Conservation (phyloP, 2,888 invertebrate species). For the Tachystola acroxantha region DNA sequence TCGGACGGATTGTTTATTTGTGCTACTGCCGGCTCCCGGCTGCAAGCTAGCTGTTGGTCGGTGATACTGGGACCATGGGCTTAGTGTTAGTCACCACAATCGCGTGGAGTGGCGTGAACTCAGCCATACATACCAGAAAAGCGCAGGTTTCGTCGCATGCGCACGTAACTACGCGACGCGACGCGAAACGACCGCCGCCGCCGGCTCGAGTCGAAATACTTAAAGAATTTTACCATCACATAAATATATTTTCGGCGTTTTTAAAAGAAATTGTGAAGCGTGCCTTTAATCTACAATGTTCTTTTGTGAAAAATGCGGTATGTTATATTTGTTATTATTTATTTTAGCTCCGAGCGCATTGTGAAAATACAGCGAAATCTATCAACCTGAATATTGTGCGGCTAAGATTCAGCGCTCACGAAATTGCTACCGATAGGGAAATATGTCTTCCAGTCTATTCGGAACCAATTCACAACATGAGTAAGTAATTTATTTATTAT, state of each 20-base stretch:
- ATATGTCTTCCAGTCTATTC: constrained; percentile 84
- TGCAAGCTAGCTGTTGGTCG: too few relatives aligned
- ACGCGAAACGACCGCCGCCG: too few relatives aligned
- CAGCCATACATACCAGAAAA: not conserved
- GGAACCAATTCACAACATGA: constrained; percentile 87
- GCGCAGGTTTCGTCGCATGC: not conserved
- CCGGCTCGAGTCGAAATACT: not conserved
- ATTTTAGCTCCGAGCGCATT: constrained; percentile 61
- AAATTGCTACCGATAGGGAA: constrained; percentile 61
- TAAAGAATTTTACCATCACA: too few relatives aligned
- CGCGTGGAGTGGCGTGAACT: too few relatives aligned
- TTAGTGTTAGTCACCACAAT: too few relatives aligned
- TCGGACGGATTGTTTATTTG: too few relatives aligned
- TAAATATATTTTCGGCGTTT: not conserved
- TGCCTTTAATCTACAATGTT: constrained; percentile 4
- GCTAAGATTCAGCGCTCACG: constrained; percentile 87
- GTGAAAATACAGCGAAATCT: constrained; percentile 49
- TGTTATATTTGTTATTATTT: constrained; percentile 18
- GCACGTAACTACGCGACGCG: not conserved
- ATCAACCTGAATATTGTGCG: constrained; percentile 91
- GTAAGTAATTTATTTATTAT: too few relatives aligned
- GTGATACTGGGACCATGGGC: too few relatives aligned
- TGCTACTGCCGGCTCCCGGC: too few relatives aligned
- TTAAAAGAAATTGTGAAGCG: too few relatives aligned
- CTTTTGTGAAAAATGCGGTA: constrained; percentile 9